Percentiles rank a stretch among this genome's conserved stretches.
Evolutionary conservation across 2,113 vertebrate genomes (phyloP).

Genomic region (Typhlomys cinereus): DNA sequence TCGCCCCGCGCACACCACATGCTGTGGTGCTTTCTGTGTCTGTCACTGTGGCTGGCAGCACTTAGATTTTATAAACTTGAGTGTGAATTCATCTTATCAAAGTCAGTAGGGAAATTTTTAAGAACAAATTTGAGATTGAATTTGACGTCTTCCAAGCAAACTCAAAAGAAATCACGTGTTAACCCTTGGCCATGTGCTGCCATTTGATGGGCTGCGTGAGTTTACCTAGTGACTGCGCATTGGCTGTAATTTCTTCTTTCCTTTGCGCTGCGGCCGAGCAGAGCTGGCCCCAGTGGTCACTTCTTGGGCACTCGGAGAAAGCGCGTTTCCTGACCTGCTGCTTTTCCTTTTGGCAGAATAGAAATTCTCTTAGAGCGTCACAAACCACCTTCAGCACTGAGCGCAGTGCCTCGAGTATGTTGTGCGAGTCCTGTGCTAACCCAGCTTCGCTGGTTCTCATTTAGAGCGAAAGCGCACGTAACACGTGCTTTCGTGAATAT

Average conservation of each 20-base stretch:
- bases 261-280: too few species aligned
- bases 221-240: neutral
- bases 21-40: neutral
- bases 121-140: neutral
- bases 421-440: neutral
- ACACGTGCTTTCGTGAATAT: neutral
- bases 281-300: rapidly evolving
- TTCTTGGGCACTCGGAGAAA: neutral
- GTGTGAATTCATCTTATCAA: neutral
- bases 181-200: rapidly evolving
- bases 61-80: neutral
- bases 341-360: neutral
- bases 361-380: neutral
- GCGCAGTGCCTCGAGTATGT: rapidly evolving
- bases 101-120: neutral
- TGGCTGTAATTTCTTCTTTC: neutral
- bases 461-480: neutral
- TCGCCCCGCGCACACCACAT: too few species aligned
- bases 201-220: neutral
- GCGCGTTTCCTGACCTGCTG: too few species aligned
- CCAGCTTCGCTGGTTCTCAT: neutral
- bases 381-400: neutral
- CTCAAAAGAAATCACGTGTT: neutral
- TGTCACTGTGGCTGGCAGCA: too few species aligned
- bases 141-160: neutral